Base-by-base conservation (phyloP, 2,888 invertebrate genomes). In the Penaeus monodon region DNA sequence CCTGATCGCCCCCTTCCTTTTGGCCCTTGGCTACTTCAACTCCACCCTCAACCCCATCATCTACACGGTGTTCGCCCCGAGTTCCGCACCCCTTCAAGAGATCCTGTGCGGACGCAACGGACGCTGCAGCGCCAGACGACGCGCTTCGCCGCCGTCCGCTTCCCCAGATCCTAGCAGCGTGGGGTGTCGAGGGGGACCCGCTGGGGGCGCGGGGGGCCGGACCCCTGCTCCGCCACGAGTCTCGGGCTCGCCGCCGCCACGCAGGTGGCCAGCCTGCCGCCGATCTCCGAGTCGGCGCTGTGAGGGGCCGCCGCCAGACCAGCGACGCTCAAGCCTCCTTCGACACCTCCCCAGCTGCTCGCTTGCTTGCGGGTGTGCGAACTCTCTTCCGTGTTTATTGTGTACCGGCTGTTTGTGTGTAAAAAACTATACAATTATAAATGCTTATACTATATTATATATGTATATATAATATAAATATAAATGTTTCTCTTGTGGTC, bases 1-100 rank as follows among this genome's bases (percentile, higher is more conserved):
- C 92, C 93, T 96, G 89, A 95, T 95, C 90, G 95, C 95, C 91
- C 94, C 96, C 91, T 96, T 96, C 92, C 94, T 97, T 79, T 98
- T 97, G 98, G n/a, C n/a, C n/a, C 94, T 97, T 82, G 98, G 98
- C 81, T 98, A 97, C 92, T 96, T 97, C 92, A 98, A 98, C 93
- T 97, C 96, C 78, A 96, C 97, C 76, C 94, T 98, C 81, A 98
- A 98, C 92, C 98, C 98, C 24, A 96, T 97, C 89, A 97, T 97
- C 91, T 97, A 97, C 92, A 97, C 97, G n/a, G 96, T 97, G 91
- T 98, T 98, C 93, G 96, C 92, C 97, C 97, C 49, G 97, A 97
- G 92, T 98, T 98, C 92, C 94, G 97, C 91, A 95, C 92, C 97
- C 97, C 68, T 98, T 98, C 93, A 96, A 96, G 90, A 95, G 97